Conservation (phyloP, 2,888 invertebrate genomes). For the Ypsolopha scabrella region DNA sequence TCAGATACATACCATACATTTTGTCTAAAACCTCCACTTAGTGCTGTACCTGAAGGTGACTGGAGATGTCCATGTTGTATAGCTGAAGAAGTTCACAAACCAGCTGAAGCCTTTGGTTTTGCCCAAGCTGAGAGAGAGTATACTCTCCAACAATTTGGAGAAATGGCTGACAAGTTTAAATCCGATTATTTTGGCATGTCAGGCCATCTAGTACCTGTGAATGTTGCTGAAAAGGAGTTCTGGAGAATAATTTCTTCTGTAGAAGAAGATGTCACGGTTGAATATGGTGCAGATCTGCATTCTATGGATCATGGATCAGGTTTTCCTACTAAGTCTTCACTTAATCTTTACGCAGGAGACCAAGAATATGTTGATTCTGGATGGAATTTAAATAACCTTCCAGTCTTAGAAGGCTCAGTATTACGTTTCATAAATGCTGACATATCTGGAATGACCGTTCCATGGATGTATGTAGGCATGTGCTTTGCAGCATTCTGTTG, state of each 20-base stretch:
- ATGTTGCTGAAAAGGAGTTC: slow-evolving; percentile 78
- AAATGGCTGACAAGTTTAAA: slow-evolving; percentile 85
- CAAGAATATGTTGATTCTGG: slow-evolving; percentile 75
- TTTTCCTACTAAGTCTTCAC: slow-evolving; percentile 76
- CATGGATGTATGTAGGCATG: slow-evolving; percentile 91
- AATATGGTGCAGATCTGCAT: slow-evolving; percentile 85
- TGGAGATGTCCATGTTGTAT: slow-evolving; percentile 82
- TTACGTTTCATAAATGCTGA: slow-evolving; percentile 80
- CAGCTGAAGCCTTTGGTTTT: slow-evolving; percentile 81
- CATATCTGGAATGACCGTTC: slow-evolving; percentile 80
- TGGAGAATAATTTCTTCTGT: slow-evolving; percentile 81
- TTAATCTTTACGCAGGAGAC: slow-evolving; percentile 71
- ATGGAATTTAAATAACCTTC: slow-evolving; percentile 85
- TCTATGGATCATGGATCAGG: slow-evolving; percentile 83
- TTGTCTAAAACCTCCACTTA: slow-evolving; percentile 78
- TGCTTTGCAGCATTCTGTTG: slow-evolving; percentile 86
- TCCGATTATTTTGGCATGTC: slow-evolving; percentile 80
- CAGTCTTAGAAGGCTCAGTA: slow-evolving; percentile 77
- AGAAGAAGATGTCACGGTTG: slow-evolving; percentile 80
- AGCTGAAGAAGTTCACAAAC: slow-evolving; percentile 74
- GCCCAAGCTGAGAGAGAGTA: slow-evolving; percentile 80
- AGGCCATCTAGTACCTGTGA: slow-evolving; percentile 72
- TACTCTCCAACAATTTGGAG: slow-evolving; percentile 79
- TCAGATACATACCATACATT: slow-evolving; percentile 81
- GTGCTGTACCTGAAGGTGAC: slow-evolving; percentile 76